Conservation (phyloP, 2,113 vertebrate species). For the Clarias gariepinus region DNA sequence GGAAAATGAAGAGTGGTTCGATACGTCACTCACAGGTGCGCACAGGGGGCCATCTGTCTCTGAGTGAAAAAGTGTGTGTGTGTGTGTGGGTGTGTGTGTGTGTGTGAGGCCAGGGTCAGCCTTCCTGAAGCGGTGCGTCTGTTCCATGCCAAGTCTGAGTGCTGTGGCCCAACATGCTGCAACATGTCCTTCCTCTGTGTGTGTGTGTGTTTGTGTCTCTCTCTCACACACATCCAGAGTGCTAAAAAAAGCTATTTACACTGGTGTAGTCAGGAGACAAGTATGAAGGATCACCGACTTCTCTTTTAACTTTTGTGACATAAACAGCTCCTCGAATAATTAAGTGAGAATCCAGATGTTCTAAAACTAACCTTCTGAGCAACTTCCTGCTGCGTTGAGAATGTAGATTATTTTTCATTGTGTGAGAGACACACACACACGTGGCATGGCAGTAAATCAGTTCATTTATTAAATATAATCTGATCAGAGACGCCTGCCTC, state of each 20-base stretch:
- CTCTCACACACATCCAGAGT: background rate
- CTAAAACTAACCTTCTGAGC: too few relatives aligned
- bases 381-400: background rate
- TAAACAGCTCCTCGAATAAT: background rate
- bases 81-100: conserved; percentile 29
- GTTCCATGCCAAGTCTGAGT: conserved; percentile 34
- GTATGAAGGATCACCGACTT: background rate
- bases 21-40: conserved; percentile 23
- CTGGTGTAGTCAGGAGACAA: background rate
- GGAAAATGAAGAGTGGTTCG: conserved; percentile 3
- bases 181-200: conserved; percentile 13
- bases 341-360: background rate
- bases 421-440: too few relatives aligned
- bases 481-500: background rate
- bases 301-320: background rate
- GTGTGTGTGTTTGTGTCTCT: background rate
- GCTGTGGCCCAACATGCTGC: background rate
- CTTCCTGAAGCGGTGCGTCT: conserved; percentile 28
- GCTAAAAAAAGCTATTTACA: background rate
- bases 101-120: conserved; percentile 26
- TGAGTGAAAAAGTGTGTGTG: background rate
- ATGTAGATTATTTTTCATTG: background rate
- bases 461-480: background rate
- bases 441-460: background rate
- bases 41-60: conserved; percentile 42